Percentiles rank a stretch among this genome's conserved stretches.
Evolutionary conservation across 1,140 invertebrate genomes (phyloP).

Genomic region (Conopomorpha cramerella): DNA sequence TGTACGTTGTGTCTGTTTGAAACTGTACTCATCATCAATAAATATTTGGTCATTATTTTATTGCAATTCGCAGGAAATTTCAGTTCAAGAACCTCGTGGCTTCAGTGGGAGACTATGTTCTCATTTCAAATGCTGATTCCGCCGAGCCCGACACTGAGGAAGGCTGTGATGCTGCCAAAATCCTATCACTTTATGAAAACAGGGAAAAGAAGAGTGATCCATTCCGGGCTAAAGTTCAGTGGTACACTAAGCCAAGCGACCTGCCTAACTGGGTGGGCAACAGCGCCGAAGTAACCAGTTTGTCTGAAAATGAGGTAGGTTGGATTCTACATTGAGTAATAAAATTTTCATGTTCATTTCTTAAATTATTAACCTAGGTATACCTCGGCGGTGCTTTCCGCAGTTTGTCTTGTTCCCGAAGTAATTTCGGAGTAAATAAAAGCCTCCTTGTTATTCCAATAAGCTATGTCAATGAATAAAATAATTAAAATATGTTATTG

Average conservation of each 20-base stretch:
- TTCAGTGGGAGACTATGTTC: constrained; percentile 59
- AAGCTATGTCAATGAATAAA: no score
- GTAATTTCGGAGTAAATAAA: no score
- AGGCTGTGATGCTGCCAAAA: constrained; percentile 65
- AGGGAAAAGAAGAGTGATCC: constrained; percentile 47
- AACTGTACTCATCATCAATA: neutral
- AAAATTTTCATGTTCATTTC: no score
- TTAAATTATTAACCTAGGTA: no score
- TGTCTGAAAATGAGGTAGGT: constrained; percentile 38
- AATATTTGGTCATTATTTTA: constrained; percentile 1
- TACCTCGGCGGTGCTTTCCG: no score
- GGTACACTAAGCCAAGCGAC: constrained; percentile 63
- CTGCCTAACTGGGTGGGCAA: constrained; percentile 33
- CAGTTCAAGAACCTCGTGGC: constrained; percentile 41
- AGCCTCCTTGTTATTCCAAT: no score
- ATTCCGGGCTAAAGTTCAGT: constrained; percentile 64
- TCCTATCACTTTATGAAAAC: constrained; percentile 65
- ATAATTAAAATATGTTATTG: no score
- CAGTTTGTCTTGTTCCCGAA: no score
- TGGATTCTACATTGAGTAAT: neutral
- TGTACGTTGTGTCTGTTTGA: constrained; percentile 4
- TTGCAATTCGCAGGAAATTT: constrained; percentile 39
- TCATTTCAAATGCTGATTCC: constrained; percentile 65
- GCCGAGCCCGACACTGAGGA: constrained; percentile 63
- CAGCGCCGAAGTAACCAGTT: constrained; percentile 20